phyloP scores from a whole-genome alignment of 35 echinoderm and acorn worm species.

The Ophiothrix spiculata region DNA sequence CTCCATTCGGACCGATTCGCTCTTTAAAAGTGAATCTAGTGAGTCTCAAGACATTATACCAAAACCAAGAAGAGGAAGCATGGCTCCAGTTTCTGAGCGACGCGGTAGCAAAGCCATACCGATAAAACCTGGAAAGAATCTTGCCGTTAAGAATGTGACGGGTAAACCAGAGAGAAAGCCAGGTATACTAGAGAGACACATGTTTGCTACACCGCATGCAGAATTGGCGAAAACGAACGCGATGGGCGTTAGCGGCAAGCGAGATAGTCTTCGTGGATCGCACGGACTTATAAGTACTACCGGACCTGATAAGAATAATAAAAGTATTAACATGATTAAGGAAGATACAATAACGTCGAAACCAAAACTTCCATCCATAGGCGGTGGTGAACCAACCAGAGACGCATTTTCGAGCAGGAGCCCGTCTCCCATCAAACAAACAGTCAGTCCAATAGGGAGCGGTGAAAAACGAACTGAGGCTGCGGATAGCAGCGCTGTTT shows the following conservation, averaged over 20 bases:
- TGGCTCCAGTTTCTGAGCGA: neutral
- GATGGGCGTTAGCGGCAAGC: neutral
- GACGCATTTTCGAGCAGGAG: neutral
- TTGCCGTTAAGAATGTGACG: constrained; percentile 77
- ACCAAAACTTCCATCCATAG: neutral
- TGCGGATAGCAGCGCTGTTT: neutral
- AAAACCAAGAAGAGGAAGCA: neutral
- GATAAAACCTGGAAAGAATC: constrained; percentile 51
- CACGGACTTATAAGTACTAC: no score
- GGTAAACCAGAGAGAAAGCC: constrained; percentile 86
- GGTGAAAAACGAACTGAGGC: neutral
- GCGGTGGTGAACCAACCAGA: neutral
- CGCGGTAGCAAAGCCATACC: neutral
- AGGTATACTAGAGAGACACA: constrained; percentile 65
- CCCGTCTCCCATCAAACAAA: neutral
- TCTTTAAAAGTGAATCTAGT: neutral
- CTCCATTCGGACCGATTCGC: neutral
- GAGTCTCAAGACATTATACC: neutral
- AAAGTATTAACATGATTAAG: no score
- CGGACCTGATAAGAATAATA: no score
- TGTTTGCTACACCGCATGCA: constrained; percentile 69
- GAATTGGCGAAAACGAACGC: constrained; percentile 38
- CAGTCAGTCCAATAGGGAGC: neutral
- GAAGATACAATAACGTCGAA: neutral
- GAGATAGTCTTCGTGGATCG: no score